Percentiles rank a stretch among this genome's conserved stretches.
phyloP scores from a whole-genome alignment of 1,140 invertebrate genomes.

The Coptotermes formosanus region DNA sequence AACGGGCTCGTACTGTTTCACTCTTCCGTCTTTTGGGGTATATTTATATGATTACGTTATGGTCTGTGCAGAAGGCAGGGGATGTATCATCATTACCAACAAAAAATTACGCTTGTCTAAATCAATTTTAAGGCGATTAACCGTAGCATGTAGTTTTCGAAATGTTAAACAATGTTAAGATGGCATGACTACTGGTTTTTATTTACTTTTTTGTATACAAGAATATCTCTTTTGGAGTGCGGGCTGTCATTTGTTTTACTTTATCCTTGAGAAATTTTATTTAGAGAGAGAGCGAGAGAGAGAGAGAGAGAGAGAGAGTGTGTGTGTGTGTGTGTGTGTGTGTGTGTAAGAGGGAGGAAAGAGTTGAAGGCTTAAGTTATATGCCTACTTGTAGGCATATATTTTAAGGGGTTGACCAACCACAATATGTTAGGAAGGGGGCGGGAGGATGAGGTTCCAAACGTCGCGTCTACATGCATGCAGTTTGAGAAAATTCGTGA shows the following conservation, averaged over 20 bases:
- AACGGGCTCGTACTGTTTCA: too few species aligned
- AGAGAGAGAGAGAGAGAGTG: too few species aligned
- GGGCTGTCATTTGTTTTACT: slow-evolving; percentile 13
- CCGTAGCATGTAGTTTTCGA: neutral
- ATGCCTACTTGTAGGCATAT: slow-evolving; percentile 8
- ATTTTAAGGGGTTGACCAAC: slow-evolving; percentile 15
- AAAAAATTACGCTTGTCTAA: neutral
- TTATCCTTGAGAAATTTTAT: slow-evolving; percentile 14
- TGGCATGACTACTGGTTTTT: slow-evolving; percentile 8
- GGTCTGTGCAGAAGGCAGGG: neutral
- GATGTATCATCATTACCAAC: neutral
- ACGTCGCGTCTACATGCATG: slow-evolving; percentile 16
- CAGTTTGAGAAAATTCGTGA: slow-evolving; percentile 18
- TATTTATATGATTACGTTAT: neutral
- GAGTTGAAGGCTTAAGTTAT: neutral
- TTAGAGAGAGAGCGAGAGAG: too few species aligned
- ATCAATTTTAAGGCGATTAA: slow-evolving; percentile 19
- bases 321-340: too few species aligned
- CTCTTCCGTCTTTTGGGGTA: neutral
- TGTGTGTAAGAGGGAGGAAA: neutral
- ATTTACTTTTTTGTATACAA: slow-evolving; percentile 2
- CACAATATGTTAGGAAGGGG: neutral
- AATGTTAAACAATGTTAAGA: neutral
- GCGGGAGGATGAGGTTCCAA: neutral
- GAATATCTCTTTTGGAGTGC: neutral